Percentiles rank a stretch among this genome's conserved stretches.
Conservation (phyloP, 92 coral and sea anemone species). For the Galaxea fascicularis region DNA sequence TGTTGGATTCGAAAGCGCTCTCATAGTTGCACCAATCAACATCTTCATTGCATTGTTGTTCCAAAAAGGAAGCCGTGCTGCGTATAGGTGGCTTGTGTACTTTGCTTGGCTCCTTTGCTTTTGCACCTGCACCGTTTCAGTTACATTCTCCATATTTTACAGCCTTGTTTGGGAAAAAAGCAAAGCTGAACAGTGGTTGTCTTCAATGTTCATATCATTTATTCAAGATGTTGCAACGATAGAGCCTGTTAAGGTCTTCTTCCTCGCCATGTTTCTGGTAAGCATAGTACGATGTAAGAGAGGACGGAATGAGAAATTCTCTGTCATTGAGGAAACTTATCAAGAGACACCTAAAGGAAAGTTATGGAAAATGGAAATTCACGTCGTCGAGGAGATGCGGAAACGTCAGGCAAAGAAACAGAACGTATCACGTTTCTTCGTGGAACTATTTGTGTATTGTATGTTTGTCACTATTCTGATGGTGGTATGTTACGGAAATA, state of each 20-base stretch:
- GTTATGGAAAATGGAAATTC: slow-evolving; percentile 32
- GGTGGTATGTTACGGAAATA: slow-evolving; percentile 78
- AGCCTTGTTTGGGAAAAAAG: slow-evolving; percentile 81
- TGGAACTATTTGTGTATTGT: slow-evolving; percentile 46
- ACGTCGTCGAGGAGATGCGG: slow-evolving; percentile 44
- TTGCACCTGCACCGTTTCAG: slow-evolving; percentile 63
- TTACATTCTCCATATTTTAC: slow-evolving; percentile 75
- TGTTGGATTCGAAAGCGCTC: slow-evolving; percentile 72
- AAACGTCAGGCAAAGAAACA: slow-evolving; percentile 64
- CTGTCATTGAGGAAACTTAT: background rate
- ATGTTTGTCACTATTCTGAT: slow-evolving; percentile 58
- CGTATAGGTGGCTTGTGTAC: slow-evolving; percentile 32
- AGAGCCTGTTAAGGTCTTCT: slow-evolving; percentile 77
- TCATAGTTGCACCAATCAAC: slow-evolving; percentile 77
- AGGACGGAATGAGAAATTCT: background rate
- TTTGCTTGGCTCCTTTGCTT: slow-evolving; percentile 79
- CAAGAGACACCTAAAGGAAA: background rate
- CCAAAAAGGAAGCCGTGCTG: slow-evolving; percentile 30
- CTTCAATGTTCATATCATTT: slow-evolving; percentile 81
- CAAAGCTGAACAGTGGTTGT: slow-evolving; percentile 75
- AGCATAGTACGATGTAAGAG: slow-evolving; percentile 27
- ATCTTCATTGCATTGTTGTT: slow-evolving; percentile 65
- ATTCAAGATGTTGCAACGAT: slow-evolving; percentile 64
- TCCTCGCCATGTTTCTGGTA: slow-evolving; percentile 70
- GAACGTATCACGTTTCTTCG: slow-evolving; percentile 61